A percentile compares a stretch with the other conserved stretches of the same genome.
These are phyloP conservation scores for Dreissena rostriformis DNA, from an alignment of 1,140 invertebrate genomes.

Conservation along the genomic window DNA sequence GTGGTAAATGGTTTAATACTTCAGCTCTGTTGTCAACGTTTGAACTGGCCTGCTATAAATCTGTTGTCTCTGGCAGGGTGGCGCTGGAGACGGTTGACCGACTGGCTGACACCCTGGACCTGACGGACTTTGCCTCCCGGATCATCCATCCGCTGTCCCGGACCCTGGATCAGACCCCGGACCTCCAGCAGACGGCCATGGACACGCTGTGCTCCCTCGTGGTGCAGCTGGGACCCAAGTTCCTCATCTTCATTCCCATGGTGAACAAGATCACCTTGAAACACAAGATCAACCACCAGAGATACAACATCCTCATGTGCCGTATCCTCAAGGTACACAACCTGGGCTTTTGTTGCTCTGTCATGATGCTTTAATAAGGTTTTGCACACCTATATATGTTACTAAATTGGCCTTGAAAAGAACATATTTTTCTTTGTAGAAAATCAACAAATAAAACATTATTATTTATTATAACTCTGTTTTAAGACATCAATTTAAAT, in stretches of 20 bases:
- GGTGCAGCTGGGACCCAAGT: conserved; percentile 94
- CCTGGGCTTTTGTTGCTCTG: no score
- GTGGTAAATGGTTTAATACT: no score
- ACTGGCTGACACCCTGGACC: conserved; percentile 94
- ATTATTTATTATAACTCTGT: no score
- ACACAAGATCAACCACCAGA: conserved; percentile 90
- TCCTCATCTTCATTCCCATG: conserved; percentile 95
- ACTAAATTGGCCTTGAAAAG: no score
- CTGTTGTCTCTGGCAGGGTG: conserved; percentile 79
- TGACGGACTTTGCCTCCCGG: conserved; percentile 94
- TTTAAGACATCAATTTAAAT: no score
- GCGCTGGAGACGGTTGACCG: conserved; percentile 96
- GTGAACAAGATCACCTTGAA: conserved; percentile 92
- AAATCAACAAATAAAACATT: no score
- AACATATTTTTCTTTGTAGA: no score
- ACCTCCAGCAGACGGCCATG: conserved; percentile 91
- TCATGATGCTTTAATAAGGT: no score
- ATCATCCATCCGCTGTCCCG: conserved; percentile 95
- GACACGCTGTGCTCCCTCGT: conserved; percentile 94
- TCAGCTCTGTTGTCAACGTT: no score
- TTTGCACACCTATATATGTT: no score
- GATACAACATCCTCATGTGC: conserved; percentile 87
- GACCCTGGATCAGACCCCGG: conserved; percentile 91
- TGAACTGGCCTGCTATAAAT: background rate
- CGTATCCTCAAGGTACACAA: conserved; percentile 81